Base-by-base conservation (phyloP, 2,888 invertebrate genomes). In the Hofmannophila pseudospretella region DNA sequence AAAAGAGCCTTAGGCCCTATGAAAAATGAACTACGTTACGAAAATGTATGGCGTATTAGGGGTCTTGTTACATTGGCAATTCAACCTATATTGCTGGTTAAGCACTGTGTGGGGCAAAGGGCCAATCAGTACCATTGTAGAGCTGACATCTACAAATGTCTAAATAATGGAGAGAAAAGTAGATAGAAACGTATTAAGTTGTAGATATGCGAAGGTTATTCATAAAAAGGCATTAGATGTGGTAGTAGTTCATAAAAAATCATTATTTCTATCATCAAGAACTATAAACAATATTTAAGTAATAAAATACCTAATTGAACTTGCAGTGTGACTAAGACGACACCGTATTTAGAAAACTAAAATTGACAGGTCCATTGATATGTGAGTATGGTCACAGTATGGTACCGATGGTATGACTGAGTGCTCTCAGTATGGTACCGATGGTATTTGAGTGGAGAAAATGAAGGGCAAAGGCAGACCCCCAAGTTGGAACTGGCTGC, bases 401-500 rank as follows among this genome's bases (percentile, higher is more conserved):
- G n/a, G n/a, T n/a, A n/a, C n/a, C n/a, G n/a, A n/a, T n/a, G n/a
- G n/a, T n/a, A n/a, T n/a, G n/a, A n/a, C n/a, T n/a, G n/a, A n/a
- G n/a, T n/a, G n/a, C n/a, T n/a, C n/a, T n/a, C n/a, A n/a, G n/a
- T n/a, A n/a, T n/a, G n/a, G n/a, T n/a, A n/a, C n/a, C n/a, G n/a
- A n/a, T n/a, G n/a, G n/a, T n/a, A n/a, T n/a, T n/a, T n/a, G 65
- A 0, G 46, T 65, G 1, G 85, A 86, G 1, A 62, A 77, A 0
- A 79, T 75, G 2, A 85, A 85, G 12, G 85, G 86, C 2, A 85
- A 85, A 0, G 86, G 86, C 0, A 54, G 86, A 25, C 85, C 84
- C 0, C 53, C 20, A 86, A 86, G 48, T 51, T 44, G 0, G 82
- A 84, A 23, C 16, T 58, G 1, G 51, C 66, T 0, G 47, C 55